A percentile compares a stretch with the other conserved stretches of the same genome.
phyloP scores from a whole-genome alignment of 2,113 vertebrate species.

The Alexandromys fortis region DNA sequence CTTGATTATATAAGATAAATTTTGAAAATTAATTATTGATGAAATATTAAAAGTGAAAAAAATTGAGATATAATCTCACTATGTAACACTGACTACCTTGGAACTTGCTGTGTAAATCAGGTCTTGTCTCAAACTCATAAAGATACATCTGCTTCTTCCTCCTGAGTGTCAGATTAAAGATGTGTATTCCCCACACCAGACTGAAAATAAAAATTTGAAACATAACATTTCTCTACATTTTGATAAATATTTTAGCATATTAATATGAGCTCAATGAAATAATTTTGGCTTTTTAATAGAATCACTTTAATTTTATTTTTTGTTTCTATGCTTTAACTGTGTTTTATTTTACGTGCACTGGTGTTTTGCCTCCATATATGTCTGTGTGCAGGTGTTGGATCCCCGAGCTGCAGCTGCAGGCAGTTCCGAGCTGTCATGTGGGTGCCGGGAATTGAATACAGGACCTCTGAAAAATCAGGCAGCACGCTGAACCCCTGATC shows the following conservation, averaged over 20 bases:
- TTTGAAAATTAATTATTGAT: background rate
- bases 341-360: background rate
- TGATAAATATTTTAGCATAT: background rate
- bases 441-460: background rate
- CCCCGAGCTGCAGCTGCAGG: background rate
- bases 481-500: background rate
- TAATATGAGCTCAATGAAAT: background rate
- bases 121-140: background rate
- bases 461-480: background rate
- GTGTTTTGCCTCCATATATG: background rate
- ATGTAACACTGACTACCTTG: no score
- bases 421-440: background rate
- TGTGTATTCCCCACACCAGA: accelerated
- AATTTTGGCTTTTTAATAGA: background rate
- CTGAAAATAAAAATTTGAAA: background rate
- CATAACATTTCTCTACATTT: background rate
- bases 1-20: background rate
- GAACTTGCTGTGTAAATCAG: no score
- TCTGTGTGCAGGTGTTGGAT: background rate
- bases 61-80: background rate
- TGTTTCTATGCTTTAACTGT: background rate
- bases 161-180: background rate
- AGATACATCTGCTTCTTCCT: background rate
- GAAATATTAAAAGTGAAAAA: background rate
- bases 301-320: background rate